A percentile compares a stretch with the other conserved stretches of the same genome.
These are phyloP conservation scores for Microtus richardsoni DNA, from an alignment of 2,113 vertebrate species.

Conservation along the genomic window DNA sequence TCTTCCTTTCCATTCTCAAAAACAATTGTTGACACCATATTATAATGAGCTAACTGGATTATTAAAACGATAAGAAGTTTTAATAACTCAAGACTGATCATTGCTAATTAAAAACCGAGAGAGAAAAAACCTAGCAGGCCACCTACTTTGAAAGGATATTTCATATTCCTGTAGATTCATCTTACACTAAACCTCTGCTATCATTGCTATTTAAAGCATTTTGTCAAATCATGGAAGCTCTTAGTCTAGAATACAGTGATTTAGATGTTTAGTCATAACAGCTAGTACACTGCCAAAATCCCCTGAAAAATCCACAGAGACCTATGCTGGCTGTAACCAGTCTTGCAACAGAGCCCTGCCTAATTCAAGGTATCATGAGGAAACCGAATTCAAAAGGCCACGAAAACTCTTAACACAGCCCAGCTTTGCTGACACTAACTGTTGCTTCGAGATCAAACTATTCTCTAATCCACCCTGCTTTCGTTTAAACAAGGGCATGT, in stretches of 20 bases:
- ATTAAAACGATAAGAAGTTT: conserved; percentile 6
- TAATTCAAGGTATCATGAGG: background rate
- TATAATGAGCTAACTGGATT: conserved; percentile 46
- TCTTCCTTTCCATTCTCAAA: background rate
- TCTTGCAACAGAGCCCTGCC: background rate
- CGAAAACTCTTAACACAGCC: background rate
- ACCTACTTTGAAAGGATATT: conserved; percentile 9
- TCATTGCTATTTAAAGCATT: background rate
- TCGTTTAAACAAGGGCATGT: conserved; percentile 23
- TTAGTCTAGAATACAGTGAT: background rate
- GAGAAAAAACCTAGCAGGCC: background rate
- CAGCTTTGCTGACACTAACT: background rate
- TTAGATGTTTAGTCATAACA: background rate
- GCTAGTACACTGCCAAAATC: background rate
- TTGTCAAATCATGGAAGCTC: conserved; percentile 14
- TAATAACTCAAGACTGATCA: conserved; percentile 6
- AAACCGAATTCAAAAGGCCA: background rate
- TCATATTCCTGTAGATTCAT: conserved; percentile 16
- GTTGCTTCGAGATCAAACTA: conserved; percentile 5
- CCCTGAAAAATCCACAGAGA: background rate
- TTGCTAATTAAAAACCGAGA: conserved; percentile 24
- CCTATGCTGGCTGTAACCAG: background rate
- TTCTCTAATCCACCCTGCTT: background rate
- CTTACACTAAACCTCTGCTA: background rate
- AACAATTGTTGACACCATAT: conserved; percentile 29